These are phyloP conservation scores for Pygathrix nemaeus DNA, from an alignment of 2,113 vertebrate genomes.

Conservation along the genomic window DNA sequence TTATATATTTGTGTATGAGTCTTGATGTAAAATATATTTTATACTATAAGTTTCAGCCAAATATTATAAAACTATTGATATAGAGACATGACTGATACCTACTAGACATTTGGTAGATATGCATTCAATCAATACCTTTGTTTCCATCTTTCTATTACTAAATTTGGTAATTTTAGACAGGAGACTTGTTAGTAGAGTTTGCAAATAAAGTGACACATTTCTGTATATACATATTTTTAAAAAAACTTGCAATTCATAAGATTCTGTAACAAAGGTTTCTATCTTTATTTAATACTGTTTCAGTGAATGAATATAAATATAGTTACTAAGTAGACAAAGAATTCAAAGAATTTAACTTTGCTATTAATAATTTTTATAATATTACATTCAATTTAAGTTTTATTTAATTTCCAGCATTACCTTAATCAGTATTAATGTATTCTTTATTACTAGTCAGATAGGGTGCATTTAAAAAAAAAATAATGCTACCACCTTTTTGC, in stretches of 20 bases:
- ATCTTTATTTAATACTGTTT: not conserved
- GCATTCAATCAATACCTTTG: not conserved
- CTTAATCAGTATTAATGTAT: slow-evolving; percentile 33
- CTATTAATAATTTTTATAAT: slow-evolving; percentile 36
- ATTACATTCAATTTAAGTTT: not conserved
- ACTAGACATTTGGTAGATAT: not conserved
- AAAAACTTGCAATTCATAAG: not conserved
- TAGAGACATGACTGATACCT: not conserved
- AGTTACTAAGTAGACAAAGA: not conserved
- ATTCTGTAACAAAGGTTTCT: not conserved
- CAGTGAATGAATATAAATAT: not conserved
- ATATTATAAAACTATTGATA: not conserved
- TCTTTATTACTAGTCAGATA: not conserved
- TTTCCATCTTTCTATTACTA: not conserved
- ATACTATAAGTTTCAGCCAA: not conserved
- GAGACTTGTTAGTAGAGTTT: not conserved
- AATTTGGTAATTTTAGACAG: not conserved
- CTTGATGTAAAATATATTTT: not conserved
- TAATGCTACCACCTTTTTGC: not conserved
- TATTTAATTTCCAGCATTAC: not conserved
- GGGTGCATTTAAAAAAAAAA: not conserved
- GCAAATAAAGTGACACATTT: not conserved
- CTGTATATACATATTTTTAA: not conserved
- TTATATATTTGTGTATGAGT: not conserved
- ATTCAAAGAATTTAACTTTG: slow-evolving; percentile 23